phyloP scores from a whole-genome alignment of 2,797 vertebrate species.

The Sebastes variabilis region DNA sequence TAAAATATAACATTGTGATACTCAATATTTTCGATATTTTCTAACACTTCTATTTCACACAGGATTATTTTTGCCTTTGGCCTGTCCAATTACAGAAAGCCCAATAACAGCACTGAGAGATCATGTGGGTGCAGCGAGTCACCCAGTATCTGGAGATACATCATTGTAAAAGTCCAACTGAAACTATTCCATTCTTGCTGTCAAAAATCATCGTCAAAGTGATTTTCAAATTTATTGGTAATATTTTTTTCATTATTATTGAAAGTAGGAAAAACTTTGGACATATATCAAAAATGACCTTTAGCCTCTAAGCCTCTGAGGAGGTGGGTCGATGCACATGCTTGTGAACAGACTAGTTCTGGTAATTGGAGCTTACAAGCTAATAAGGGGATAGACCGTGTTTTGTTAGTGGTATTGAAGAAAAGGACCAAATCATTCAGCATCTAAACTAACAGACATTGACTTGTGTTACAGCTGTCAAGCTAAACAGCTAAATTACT shows the following conservation, averaged over 20 bases:
- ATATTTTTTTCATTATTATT: neutral
- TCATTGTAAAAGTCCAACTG: neutral
- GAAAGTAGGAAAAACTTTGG: neutral
- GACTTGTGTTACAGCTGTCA: slow-evolving; percentile 34
- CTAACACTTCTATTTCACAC: neutral
- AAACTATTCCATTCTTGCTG: neutral
- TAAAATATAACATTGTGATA: neutral
- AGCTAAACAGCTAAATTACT: slow-evolving; percentile 35
- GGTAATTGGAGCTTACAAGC: neutral
- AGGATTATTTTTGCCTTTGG: slow-evolving; percentile 4
- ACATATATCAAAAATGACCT: neutral
- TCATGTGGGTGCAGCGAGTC: neutral
- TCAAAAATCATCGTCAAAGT: neutral
- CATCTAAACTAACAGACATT: slow-evolving; percentile 44
- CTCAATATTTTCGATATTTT: neutral
- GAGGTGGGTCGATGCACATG: neutral
- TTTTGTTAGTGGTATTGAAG: slow-evolving; percentile 29
- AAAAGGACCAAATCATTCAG: slow-evolving; percentile 11
- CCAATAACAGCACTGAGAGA: neutral
- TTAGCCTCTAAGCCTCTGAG: neutral
- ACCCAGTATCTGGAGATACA: neutral
- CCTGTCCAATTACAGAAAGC: neutral
- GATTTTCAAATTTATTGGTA: neutral
- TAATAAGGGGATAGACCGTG: neutral
- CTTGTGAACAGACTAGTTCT: neutral